Evolutionary conservation across 2,888 invertebrate species (phyloP).

Genomic region (Pyrochroa serraticornis): DNA sequence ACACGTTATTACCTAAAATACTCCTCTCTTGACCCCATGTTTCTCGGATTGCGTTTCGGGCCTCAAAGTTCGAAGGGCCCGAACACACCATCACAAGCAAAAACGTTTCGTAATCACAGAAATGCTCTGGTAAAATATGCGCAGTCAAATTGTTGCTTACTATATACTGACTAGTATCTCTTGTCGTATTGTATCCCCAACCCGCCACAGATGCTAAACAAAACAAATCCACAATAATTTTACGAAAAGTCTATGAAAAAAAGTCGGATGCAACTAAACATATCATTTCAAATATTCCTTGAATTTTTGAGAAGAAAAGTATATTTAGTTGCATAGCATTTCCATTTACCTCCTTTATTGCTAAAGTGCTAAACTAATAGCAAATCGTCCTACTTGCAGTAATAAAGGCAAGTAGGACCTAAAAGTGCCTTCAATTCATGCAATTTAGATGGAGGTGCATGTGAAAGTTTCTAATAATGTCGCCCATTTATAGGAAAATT

Average conservation of each 20-base stretch:
- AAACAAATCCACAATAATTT: slow-evolving; percentile 9
- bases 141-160: slow-evolving; percentile 48
- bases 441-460: background rate
- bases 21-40: slow-evolving; percentile 67
- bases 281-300: no score
- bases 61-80: slow-evolving; percentile 70
- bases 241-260: no score
- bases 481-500: no score
- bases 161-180: slow-evolving; percentile 75
- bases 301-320: background rate
- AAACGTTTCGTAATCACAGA: slow-evolving; percentile 53
- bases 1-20: slow-evolving; percentile 54
- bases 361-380: slow-evolving; percentile 27
- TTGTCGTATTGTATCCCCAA: slow-evolving; percentile 76
- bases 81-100: slow-evolving; percentile 79
- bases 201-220: slow-evolving; percentile 60
- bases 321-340: no score
- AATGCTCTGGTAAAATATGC: slow-evolving; percentile 39
- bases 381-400: background rate
- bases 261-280: background rate
- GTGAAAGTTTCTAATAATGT: no score
- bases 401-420: background rate
- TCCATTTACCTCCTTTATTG: no score
- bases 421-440: no score
- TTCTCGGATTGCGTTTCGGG: slow-evolving; percentile 70